Evolutionary conservation across 1,140 invertebrate genomes (phyloP), one percentile per base, ranked within the genome.

Genomic region (Proctacanthus coquilletti): DNA sequence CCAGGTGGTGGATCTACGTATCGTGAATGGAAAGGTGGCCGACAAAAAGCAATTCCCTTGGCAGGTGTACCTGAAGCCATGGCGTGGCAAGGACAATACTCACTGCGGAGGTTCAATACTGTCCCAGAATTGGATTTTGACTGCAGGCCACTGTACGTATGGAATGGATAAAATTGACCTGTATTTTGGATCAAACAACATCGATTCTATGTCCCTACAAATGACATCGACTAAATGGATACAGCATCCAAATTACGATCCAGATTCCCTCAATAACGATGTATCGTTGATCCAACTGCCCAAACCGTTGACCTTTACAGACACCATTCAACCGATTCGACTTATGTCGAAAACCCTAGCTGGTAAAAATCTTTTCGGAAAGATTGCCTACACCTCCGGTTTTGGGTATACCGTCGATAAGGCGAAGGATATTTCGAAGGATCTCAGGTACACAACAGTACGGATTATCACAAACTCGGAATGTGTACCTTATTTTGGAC

Each of bases 391-490:
- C 23, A 13, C 13, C 23, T 9, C 13, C 8, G 23, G 23, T 9
- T 27, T 27, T 27, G 23, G 23, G 13, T 27, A 27, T 13, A 27
- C 13, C 8, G 8, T 13, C 23, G 23, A 27, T 13, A 9, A 8
- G 13, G 23, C 8, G 8, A 8, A 8, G 13, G 13, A 8, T 27
- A 13, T 15, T 18, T 38, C 36, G 14, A 9, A 25, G 15, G 27
- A 14, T 18, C 17, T 38, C 3, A 18, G 25, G n/a, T 6, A 9
- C 3, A 18, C 36, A 4, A 30, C 14, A 8, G 15, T 5, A 4
- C 9, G 18, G 31, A 18, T 38, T 13, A 38, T 38, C 27, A 31
- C 36, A 3, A 30, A 38, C 13, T 17, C 36, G 10, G 15, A 13
- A 1, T 38, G 36, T 14, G 11, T 9, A 18, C 8, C 5, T 20